phyloP scores from a whole-genome alignment of 1,140 invertebrate genomes.

The Trypoxylus dichotomus region DNA sequence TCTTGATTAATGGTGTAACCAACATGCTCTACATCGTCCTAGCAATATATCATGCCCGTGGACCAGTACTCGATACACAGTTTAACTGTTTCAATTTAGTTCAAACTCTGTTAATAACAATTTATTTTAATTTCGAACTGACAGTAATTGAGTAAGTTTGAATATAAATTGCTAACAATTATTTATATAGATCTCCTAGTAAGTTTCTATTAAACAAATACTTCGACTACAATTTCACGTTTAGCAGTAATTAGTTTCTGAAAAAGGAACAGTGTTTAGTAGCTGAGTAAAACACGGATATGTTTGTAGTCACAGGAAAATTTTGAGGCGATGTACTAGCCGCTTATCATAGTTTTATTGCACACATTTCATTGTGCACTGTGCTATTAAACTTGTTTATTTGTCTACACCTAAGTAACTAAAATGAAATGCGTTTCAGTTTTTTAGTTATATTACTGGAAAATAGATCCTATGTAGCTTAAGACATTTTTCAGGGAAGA shows the following conservation, averaged over 20 bases:
- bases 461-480: too few relatives aligned
- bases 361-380: too few relatives aligned
- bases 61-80: constrained; percentile 26
- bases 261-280: neutral
- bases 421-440: too few relatives aligned
- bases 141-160: constrained; percentile 13
- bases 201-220: neutral
- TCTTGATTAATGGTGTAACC: constrained; percentile 47
- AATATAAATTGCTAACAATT: neutral
- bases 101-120: neutral
- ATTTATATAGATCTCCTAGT: neutral
- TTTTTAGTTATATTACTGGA: too few relatives aligned
- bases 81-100: constrained; percentile 29
- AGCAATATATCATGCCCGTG: constrained; percentile 45
- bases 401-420: too few relatives aligned
- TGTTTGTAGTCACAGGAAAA: too few relatives aligned
- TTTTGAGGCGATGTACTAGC: too few relatives aligned
- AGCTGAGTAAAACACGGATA: neutral
- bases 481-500: too few relatives aligned
- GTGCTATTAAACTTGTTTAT: too few relatives aligned
- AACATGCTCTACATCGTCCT: constrained; percentile 49
- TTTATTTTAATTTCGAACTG: constrained; percentile 4
- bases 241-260: neutral
- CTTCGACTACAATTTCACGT: neutral
- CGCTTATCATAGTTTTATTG: too few relatives aligned